phyloP scores from a whole-genome alignment of 2,888 invertebrate species.

The Dolichopus griseipennis region DNA sequence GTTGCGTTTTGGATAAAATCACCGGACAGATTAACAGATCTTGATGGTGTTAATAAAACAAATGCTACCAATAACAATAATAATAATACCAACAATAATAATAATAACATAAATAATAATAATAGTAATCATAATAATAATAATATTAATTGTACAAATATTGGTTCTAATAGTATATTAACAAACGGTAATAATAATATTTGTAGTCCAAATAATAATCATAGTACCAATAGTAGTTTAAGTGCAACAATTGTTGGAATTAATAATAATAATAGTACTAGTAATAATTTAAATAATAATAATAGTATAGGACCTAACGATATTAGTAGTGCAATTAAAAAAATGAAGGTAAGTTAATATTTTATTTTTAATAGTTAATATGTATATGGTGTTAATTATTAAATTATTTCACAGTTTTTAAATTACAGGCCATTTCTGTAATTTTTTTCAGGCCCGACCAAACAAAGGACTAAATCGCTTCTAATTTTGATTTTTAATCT shows the following conservation, averaged over 20 bases:
- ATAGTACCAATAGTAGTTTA: not conserved
- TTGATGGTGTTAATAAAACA: conserved; percentile 1
- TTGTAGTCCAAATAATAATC: not conserved
- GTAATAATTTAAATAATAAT: conserved; percentile 1
- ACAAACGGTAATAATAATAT: conserved; percentile 4
- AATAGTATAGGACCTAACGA: not conserved
- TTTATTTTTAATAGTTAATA: too few relatives aligned
- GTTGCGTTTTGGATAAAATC: conserved; percentile 4
- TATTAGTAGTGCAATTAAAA: conserved; percentile 4
- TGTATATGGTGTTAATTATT: too few relatives aligned
- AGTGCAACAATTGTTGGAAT: not conserved
- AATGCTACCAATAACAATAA: not conserved
- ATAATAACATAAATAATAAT: not conserved
- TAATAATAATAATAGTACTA: not conserved
- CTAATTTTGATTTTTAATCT: too few relatives aligned
- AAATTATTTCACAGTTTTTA: too few relatives aligned
- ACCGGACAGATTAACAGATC: conserved; percentile 6
- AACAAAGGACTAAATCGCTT: too few relatives aligned
- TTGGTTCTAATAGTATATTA: not conserved
- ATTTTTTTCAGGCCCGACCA: too few relatives aligned
- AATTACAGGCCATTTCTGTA: too few relatives aligned
- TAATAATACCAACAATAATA: not conserved
- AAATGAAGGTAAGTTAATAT: not conserved
- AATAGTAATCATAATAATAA: not conserved
- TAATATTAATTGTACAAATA: not conserved